Conservation (phyloP, 1,140 invertebrate genomes). For the Acromyrmex echinatior region DNA sequence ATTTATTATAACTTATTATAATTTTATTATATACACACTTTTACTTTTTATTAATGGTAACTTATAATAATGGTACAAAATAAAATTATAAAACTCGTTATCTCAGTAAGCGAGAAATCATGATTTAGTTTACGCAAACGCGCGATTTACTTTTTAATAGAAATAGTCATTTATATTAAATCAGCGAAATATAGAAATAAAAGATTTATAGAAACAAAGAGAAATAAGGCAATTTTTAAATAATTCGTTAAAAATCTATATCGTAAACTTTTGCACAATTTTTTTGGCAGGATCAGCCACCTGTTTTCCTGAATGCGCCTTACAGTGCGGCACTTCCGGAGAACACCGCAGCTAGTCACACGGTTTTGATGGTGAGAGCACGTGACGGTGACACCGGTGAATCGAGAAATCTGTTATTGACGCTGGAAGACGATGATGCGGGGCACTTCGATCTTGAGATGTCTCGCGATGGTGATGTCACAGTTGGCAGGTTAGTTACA, state of each 20-base stretch:
- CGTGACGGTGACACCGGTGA: slow-evolving; percentile 93
- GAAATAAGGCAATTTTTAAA: not conserved
- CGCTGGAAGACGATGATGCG: slow-evolving; percentile 90
- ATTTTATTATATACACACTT: too few species aligned
- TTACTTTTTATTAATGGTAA: too few species aligned
- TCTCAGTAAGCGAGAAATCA: not conserved
- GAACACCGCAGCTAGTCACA: slow-evolving; percentile 89
- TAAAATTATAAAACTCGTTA: not conserved
- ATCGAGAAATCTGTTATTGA: slow-evolving; percentile 89
- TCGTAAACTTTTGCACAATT: slow-evolving; percentile 4
- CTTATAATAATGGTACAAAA: not conserved
- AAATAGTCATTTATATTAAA: not conserved
- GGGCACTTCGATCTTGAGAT: slow-evolving; percentile 90
- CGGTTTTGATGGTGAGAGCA: slow-evolving; percentile 90
- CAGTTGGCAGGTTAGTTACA: slow-evolving; percentile 88
- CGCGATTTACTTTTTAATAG: not conserved
- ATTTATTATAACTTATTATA: too few species aligned
- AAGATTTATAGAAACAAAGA: not conserved
- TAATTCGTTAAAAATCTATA: not conserved
- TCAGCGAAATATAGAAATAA: not conserved
- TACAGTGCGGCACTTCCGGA: slow-evolving; percentile 92
- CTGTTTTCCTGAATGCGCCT: slow-evolving; percentile 92
- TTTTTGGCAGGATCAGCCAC: slow-evolving; percentile 90
- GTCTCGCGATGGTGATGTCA: slow-evolving; percentile 86
- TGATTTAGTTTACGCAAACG: not conserved